phyloP scores from a whole-genome alignment of 2,797 vertebrate species.

The Babyrousa celebensis region DNA sequence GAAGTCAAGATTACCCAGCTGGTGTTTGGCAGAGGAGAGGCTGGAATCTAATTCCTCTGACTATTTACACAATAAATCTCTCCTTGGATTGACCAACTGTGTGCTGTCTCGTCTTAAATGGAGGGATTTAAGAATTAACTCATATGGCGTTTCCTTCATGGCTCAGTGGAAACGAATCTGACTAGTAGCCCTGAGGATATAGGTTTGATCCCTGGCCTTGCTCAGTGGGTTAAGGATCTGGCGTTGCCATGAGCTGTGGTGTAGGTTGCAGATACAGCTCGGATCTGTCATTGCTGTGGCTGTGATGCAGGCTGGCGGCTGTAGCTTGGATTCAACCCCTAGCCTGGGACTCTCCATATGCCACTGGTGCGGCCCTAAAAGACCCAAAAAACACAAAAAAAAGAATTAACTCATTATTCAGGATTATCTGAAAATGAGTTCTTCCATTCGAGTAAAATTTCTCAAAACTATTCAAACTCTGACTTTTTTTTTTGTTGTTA shows the following conservation, averaged over 20 bases:
- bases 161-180: no score
- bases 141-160: neutral
- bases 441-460: conserved; percentile 45
- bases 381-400: no score
- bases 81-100: neutral
- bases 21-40: conserved; percentile 25
- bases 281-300: no score
- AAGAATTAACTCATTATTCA: conserved; percentile 9
- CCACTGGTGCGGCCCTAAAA: no score
- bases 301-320: no score
- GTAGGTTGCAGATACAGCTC: no score
- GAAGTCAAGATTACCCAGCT: conserved; percentile 41
- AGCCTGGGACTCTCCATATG: no score
- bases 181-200: no score
- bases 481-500: neutral
- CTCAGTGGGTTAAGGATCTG: no score
- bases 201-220: no score
- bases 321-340: no score
- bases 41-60: conserved; percentile 19
- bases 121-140: conserved; percentile 36
- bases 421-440: conserved; percentile 42
- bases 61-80: conserved; percentile 43
- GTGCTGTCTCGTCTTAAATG: neutral
- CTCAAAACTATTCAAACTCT: conserved; percentile 1
- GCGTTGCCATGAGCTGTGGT: no score